These are phyloP conservation scores for Seriola quinqueradiata DNA, from an alignment of 2,113 vertebrate genomes.

Conservation along the genomic window DNA sequence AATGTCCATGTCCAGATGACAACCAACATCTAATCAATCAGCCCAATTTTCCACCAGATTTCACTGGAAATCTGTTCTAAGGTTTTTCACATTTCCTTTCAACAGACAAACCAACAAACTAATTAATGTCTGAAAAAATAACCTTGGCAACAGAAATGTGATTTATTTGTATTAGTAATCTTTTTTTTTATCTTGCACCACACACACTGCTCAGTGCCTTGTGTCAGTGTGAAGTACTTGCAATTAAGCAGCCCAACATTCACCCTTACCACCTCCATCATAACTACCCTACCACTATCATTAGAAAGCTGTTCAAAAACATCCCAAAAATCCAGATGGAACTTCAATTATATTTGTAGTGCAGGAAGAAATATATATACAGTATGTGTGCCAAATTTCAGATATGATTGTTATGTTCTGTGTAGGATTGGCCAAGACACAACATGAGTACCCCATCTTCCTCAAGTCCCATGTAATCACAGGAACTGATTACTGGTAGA, in stretches of 20 bases:
- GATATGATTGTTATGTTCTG: neutral
- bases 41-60: conserved; percentile 24
- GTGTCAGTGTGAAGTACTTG: neutral
- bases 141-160: neutral
- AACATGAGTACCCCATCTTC: no score
- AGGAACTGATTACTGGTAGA: no score
- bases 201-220: neutral
- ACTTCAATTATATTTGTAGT: neutral
- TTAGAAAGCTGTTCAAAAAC: neutral
- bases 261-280: neutral
- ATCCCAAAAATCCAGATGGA: neutral
- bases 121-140: neutral
- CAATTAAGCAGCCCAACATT: neutral
- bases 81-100: conserved; percentile 1
- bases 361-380: neutral
- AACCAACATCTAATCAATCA: conserved; percentile 13
- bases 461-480: no score
- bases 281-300: neutral
- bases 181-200: neutral
- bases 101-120: neutral
- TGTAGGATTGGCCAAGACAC: no score
- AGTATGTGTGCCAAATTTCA: neutral
- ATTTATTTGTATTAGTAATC: neutral
- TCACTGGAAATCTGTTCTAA: conserved; percentile 13
- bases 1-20: conserved; percentile 3